Evolutionary conservation across 2,797 vertebrate genomes (phyloP).

Genomic region (Diplodus puntazzo): DNA sequence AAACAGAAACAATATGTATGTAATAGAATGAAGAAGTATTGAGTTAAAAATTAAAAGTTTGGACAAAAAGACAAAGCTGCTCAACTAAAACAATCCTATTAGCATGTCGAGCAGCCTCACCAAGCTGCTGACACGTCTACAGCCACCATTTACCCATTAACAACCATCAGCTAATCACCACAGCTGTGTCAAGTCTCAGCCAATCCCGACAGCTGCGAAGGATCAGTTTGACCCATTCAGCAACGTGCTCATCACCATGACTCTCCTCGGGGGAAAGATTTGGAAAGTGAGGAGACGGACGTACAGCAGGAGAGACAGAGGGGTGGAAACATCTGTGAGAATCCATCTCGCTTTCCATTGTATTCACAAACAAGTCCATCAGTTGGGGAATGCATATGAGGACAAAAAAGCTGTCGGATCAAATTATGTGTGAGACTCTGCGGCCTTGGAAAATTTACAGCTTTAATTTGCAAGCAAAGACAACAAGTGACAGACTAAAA

Average conservation of each 20-base stretch:
- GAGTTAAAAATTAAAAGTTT: not conserved
- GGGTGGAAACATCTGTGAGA: slow-evolving; percentile 74
- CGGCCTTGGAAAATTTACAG: slow-evolving; percentile 17
- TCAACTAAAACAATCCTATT: not conserved
- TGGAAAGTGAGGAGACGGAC: slow-evolving; percentile 40
- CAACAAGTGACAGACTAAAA: slow-evolving; percentile 15
- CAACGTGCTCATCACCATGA: slow-evolving; percentile 15
- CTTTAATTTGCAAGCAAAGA: slow-evolving; percentile 22
- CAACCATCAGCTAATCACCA: slow-evolving; percentile 36
- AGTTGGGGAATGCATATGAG: slow-evolving; percentile 20
- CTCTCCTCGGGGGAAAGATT: slow-evolving; percentile 49
- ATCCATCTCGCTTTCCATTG: slow-evolving; percentile 48
- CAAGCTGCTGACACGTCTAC: slow-evolving; percentile 19
- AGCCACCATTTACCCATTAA: slow-evolving; percentile 34
- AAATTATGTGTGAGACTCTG: slow-evolving; percentile 10
- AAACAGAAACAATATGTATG: too few species aligned
- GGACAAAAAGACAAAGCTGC: not conserved
- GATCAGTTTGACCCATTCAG: slow-evolving; percentile 51
- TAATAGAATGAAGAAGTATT: not conserved
- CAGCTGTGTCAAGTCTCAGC: slow-evolving; percentile 73
- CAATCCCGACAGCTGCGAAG: slow-evolving; percentile 70
- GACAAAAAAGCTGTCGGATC: slow-evolving; percentile 12
- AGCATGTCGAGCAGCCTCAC: not conserved
- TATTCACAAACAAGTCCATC: slow-evolving; percentile 56
- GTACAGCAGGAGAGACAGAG: slow-evolving; percentile 31